These are phyloP conservation scores for Urechis unicinctus DNA, from an alignment of 2,888 invertebrate species.

Conservation along the genomic window DNA sequence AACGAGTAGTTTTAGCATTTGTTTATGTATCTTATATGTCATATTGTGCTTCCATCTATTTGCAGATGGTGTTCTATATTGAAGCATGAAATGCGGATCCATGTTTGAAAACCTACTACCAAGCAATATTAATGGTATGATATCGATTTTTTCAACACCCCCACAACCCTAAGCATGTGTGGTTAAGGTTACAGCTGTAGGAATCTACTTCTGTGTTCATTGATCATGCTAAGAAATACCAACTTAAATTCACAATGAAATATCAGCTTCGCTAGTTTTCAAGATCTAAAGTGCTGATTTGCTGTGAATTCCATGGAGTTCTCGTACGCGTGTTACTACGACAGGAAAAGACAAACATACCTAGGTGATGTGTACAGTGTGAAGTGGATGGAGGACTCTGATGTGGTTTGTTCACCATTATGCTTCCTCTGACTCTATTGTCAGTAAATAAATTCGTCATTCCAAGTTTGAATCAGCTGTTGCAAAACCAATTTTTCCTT, in stretches of 20 bases:
- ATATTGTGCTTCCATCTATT: constrained; percentile 2
- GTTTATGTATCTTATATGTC: too few relatives aligned
- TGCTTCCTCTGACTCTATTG: background rate
- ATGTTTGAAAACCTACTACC: constrained; percentile 58
- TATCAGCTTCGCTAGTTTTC: too few relatives aligned
- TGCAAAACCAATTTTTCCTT: background rate
- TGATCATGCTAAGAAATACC: background rate
- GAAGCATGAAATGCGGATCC: constrained; percentile 50
- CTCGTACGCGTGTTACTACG: constrained; percentile 59
- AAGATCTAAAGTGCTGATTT: background rate
- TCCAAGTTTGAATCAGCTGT: background rate
- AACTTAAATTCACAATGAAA: background rate
- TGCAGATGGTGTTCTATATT: constrained; percentile 58
- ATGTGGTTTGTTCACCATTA: background rate
- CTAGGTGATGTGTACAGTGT: constrained; percentile 61
- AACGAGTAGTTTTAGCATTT: too few relatives aligned
- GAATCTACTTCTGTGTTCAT: background rate
- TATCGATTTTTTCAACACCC: too few relatives aligned
- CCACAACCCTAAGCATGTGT: too few relatives aligned
- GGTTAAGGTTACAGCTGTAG: too few relatives aligned
- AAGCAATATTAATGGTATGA: constrained; percentile 54
- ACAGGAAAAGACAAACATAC: constrained; percentile 53
- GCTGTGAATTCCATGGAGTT: constrained; percentile 59
- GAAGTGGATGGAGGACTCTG: constrained; percentile 61
- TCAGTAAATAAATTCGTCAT: background rate